These are phyloP conservation scores for Hofmannophila pseudospretella DNA, from an alignment of 2,888 invertebrate species.

Conservation along the genomic window DNA sequence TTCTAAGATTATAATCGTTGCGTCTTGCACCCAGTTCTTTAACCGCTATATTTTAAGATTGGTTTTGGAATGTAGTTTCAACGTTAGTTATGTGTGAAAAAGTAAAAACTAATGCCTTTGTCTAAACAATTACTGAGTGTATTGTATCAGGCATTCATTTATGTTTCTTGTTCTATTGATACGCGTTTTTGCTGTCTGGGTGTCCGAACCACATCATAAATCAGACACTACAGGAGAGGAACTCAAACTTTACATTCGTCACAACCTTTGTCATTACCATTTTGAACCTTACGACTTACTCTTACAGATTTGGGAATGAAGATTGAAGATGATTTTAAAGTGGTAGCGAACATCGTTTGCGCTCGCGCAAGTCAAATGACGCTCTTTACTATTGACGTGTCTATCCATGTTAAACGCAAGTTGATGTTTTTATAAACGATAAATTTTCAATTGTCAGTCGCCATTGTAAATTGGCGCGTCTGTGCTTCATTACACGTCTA, in stretches of 20 bases:
- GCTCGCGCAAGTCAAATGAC: constrained; percentile 48
- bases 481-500: constrained; percentile 22
- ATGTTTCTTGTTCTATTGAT: constrained; percentile 70
- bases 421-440: constrained; percentile 65
- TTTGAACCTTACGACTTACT: constrained; percentile 25
- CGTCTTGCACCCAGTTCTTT: constrained; percentile 15
- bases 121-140: constrained; percentile 73
- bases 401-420: constrained; percentile 49
- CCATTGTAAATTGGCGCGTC: constrained; percentile 49
- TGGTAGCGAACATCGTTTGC: constrained; percentile 23
- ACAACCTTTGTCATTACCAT: constrained; percentile 13
- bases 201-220: constrained; percentile 73
- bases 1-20: constrained; percentile 13
- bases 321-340: constrained; percentile 16
- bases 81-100: constrained; percentile 23
- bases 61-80: constrained; percentile 13
- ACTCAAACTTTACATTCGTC: constrained; percentile 26
- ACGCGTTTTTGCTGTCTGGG: constrained; percentile 65
- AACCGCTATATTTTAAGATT: constrained; percentile 15
- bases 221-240: constrained; percentile 50
- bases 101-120: constrained; percentile 43
- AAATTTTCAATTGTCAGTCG: constrained; percentile 55
- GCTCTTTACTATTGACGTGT: constrained; percentile 59
- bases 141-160: constrained; percentile 72
- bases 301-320: constrained; percentile 11